These are phyloP conservation scores for Thereva nobilitata DNA, from an alignment of 2,888 invertebrate species.

Conservation along the genomic window DNA sequence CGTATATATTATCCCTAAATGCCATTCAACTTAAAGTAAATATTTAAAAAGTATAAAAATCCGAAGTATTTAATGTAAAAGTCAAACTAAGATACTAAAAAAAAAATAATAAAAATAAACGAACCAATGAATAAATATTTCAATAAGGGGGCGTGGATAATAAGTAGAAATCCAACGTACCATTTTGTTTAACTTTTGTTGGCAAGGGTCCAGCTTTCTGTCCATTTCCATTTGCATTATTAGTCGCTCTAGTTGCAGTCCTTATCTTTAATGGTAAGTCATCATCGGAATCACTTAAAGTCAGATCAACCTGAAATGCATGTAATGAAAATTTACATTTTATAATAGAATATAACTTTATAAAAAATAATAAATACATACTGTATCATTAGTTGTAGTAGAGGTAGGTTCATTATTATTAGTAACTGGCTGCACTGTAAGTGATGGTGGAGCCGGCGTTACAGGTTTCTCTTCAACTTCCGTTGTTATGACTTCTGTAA, in stretches of 20 bases:
- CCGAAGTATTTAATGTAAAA: too few species aligned
- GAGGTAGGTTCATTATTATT: conserved; percentile 56
- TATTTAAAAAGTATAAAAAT: too few species aligned
- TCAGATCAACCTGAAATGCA: conserved; percentile 65
- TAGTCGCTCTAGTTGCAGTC: conserved; percentile 54
- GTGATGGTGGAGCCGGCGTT: conserved; percentile 47
- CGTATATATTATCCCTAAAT: too few species aligned
- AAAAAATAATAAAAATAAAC: neutral
- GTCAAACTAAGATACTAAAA: too few species aligned
- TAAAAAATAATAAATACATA: conserved; percentile 40
- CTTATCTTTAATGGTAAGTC: conserved; percentile 70
- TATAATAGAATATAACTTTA: neutral
- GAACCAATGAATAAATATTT: neutral
- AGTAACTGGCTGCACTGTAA: conserved; percentile 36
- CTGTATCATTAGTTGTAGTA: conserved; percentile 57
- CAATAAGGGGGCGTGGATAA: conserved; percentile 13
- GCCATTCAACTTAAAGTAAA: too few species aligned
- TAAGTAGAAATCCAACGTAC: conserved; percentile 50
- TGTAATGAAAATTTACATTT: neutral
- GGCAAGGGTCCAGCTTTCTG: conserved; percentile 39
- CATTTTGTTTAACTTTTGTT: conserved; percentile 49
- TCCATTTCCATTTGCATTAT: conserved; percentile 48
- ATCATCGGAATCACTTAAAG: conserved; percentile 73
- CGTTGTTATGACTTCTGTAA: conserved; percentile 45
- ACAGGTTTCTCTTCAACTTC: conserved; percentile 46